Evolutionary conservation across 1,140 invertebrate genomes (phyloP).

Genomic region (Tyrophagus putrescentiae): DNA sequence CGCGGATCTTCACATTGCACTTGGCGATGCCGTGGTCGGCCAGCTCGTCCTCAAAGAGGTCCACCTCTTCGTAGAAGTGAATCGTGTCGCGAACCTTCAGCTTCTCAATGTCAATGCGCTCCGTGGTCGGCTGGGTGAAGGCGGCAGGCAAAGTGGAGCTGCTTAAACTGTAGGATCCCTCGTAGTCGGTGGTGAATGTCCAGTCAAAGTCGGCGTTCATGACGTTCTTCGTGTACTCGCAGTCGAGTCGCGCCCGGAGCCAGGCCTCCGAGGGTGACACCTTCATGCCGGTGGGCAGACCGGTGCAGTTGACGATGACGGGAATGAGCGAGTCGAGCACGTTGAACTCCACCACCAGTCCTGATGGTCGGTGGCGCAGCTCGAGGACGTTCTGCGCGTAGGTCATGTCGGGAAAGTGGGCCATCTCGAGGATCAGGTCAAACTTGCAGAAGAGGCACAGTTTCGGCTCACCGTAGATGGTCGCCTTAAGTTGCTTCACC

Average conservation of each 20-base stretch:
- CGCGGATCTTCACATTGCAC: conserved; percentile 80
- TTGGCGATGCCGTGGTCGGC: conserved; percentile 91
- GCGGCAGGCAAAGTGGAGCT: conserved; percentile 30
- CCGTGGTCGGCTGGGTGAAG: conserved; percentile 41
- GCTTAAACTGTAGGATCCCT: too few relatives aligned
- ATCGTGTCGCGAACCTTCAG: conserved; percentile 80
- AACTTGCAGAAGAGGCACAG: conserved; percentile 42
- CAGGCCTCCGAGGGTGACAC: conserved; percentile 68
- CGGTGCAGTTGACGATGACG: conserved; percentile 40
- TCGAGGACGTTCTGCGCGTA: conserved; percentile 71
- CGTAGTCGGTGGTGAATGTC: conserved; percentile 91
- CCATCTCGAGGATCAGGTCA: conserved; percentile 54
- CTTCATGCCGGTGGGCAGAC: conserved; percentile 44
- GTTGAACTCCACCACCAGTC: conserved; percentile 64
- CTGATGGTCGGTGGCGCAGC: conserved; percentile 46
- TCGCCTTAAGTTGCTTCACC: neutral
- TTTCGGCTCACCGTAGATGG: neutral
- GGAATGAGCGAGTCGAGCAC: conserved; percentile 71
- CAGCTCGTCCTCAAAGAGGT: conserved; percentile 92
- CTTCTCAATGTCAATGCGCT: conserved; percentile 74
- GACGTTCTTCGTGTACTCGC: conserved; percentile 39
- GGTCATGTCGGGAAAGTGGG: conserved; percentile 92
- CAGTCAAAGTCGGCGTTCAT: conserved; percentile 73
- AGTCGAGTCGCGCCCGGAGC: conserved; percentile 45
- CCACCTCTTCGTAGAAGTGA: conserved; percentile 80